Conservation (phyloP, 2,113 vertebrate species). For the Heterotis niloticus region DNA sequence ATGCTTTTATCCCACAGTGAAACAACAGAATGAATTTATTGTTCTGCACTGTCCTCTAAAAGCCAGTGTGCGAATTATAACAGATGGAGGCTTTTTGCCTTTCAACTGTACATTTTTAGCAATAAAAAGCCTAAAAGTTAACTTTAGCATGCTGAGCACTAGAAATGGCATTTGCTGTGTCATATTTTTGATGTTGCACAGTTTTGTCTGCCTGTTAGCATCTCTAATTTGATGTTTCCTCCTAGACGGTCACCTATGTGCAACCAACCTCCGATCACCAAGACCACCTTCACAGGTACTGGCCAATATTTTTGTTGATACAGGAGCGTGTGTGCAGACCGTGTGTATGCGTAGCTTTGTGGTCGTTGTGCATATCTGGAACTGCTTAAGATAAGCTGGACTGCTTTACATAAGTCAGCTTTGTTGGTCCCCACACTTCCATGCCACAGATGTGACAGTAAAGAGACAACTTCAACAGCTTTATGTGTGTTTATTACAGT, state of each 20-base stretch:
- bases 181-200: background rate
- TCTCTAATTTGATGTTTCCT: slow-evolving; percentile 25
- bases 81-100: too few species aligned
- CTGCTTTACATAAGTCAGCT: background rate
- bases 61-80: slow-evolving; percentile 42
- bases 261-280: slow-evolving; percentile 93
- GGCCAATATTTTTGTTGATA: background rate
- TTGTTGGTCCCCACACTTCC: too few species aligned
- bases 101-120: background rate
- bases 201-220: background rate
- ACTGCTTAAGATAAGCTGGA: background rate
- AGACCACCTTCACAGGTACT: slow-evolving; percentile 92
- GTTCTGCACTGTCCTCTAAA: slow-evolving; percentile 45
- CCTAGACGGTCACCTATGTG: slow-evolving; percentile 94
- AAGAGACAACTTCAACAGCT: background rate
- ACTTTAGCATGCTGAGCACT: background rate
- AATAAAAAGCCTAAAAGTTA: background rate
- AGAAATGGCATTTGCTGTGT: background rate
- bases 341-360: slow-evolving; percentile 18
- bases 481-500: background rate
- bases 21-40: background rate
- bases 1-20: background rate
- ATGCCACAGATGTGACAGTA: background rate
- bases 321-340: background rate
- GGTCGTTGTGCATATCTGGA: slow-evolving; percentile 20